phyloP scores from a whole-genome alignment of 1,140 invertebrate genomes.

The Scaptomyza pallida region DNA sequence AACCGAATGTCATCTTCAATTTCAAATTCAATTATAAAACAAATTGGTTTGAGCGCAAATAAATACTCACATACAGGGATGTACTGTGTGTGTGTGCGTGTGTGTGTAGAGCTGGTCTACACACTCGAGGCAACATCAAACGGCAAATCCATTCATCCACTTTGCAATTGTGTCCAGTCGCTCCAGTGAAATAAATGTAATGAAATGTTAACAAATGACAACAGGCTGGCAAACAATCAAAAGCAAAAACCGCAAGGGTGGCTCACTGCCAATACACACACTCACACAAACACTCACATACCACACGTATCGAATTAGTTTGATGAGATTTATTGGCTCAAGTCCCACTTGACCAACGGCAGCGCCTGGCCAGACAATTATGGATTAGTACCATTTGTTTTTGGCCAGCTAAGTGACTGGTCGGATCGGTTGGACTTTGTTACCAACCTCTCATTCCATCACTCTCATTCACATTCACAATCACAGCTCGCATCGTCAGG shows the following conservation, averaged over 20 bases:
- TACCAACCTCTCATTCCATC: constrained; percentile 14
- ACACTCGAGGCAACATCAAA: constrained; percentile 69
- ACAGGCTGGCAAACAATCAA: constrained; percentile 80
- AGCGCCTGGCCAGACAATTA: constrained; percentile 70
- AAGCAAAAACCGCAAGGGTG: constrained; percentile 73
- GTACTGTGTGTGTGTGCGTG: constrained; percentile 4
- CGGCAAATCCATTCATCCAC: constrained; percentile 79
- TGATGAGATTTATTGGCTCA: constrained; percentile 83
- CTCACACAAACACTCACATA: neutral
- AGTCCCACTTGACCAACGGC: constrained; percentile 78
- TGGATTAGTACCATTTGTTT: constrained; percentile 83
- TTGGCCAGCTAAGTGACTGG: constrained; percentile 31
- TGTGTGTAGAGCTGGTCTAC: neutral
- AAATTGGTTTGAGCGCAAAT: constrained; percentile 80
- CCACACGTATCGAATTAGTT: constrained; percentile 76
- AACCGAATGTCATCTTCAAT: constrained; percentile 84
- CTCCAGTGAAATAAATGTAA: constrained; percentile 75
- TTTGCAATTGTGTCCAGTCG: constrained; percentile 77
- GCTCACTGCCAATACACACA: constrained; percentile 24
- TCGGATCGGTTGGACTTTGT: constrained; percentile 34
- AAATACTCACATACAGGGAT: constrained; percentile 50
- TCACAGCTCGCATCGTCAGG: constrained; percentile 49
- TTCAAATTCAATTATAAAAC: constrained; percentile 84
- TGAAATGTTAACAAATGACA: constrained; percentile 83
- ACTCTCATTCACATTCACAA: neutral